phyloP scores from a whole-genome alignment of 2,888 invertebrate species.

The Lymantria monacha region DNA sequence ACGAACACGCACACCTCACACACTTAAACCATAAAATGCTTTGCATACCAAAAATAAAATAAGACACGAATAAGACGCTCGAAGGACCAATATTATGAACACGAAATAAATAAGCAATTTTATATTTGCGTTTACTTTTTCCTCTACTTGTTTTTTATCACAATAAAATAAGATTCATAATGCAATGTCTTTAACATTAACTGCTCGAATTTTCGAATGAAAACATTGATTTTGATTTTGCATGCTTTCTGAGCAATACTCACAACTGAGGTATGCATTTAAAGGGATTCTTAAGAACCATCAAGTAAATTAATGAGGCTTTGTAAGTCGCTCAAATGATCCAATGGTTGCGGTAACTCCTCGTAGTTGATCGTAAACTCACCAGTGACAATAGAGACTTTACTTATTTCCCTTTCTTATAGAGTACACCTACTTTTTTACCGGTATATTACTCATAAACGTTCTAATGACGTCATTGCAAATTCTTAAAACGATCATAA shows the following conservation, averaged over 20 bases:
- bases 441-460: constrained; percentile 16
- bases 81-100: constrained; percentile 50
- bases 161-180: constrained; percentile 29
- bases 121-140: constrained; percentile 35
- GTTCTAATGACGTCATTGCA: constrained; percentile 10
- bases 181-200: constrained; percentile 12
- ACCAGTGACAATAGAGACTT: constrained; percentile 31
- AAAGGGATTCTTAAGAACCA: constrained; percentile 59
- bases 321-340: constrained; percentile 51
- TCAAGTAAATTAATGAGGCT: constrained; percentile 69
- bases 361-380: constrained; percentile 49
- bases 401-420: constrained; percentile 25
- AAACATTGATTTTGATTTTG: constrained; percentile 35
- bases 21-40: constrained; percentile 60
- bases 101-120: constrained; percentile 52
- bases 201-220: constrained; percentile 25
- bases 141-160: constrained; percentile 22
- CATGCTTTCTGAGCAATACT: constrained; percentile 46
- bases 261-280: constrained; percentile 52
- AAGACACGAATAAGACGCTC: constrained; percentile 53
- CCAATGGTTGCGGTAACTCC: constrained; percentile 46
- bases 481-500: constrained; percentile 1
- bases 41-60: constrained; percentile 58
- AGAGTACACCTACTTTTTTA: constrained; percentile 15
- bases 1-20: constrained; percentile 52